Base-by-base conservation (phyloP, 2,113 vertebrate species). In the Heptranchias perlo region DNA sequence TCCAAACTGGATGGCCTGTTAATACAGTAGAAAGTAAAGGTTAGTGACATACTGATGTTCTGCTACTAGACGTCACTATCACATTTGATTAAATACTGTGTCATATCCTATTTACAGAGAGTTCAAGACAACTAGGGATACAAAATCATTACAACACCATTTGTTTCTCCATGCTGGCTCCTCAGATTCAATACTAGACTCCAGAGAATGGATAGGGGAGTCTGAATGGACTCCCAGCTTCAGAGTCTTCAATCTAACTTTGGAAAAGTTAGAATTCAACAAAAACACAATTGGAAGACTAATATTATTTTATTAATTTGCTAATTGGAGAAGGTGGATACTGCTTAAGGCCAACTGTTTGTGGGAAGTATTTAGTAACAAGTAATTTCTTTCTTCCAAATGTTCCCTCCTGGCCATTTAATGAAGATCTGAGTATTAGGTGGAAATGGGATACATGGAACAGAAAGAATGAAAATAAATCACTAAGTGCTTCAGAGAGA, bases 281-380 rank as follows among this genome's bases (percentile, higher is more conserved):
- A 87, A 87, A 89, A 61, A 31, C 49, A 91, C 28, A 92, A 89
- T 35, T 61, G 89, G 89, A 92, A 93, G 89, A 62, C 89, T 23
- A 93, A 2, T 61, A 39, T 92, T 93, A 64, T 62, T 93, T 93
- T 3, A 62, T 93, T 62, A 39, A 62, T 93, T 16, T 23, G 1
- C 16, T 93, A 62, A 21, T 93, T 89, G 96, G 96, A 96, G 97
- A 96, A 86, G 25, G 97, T 96, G 96, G 96, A n/a, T 0, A 65
- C 62, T 84, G 8, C 23, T 84, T 84, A 84, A 23, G 44, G 18
- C 39, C 49, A 91, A 28, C 25, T 93, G 35, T n/a, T 93, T 39
- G 23, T 62, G 35, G 35, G 39, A 64, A 93, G n/a, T 93, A 39
- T 35, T 52, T 21, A 35, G 23, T 31, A 28, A 49, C 44, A 49